These are phyloP conservation scores for Lasiurus borealis DNA, from an alignment of 2,113 vertebrate genomes.

Conservation along the genomic window DNA sequence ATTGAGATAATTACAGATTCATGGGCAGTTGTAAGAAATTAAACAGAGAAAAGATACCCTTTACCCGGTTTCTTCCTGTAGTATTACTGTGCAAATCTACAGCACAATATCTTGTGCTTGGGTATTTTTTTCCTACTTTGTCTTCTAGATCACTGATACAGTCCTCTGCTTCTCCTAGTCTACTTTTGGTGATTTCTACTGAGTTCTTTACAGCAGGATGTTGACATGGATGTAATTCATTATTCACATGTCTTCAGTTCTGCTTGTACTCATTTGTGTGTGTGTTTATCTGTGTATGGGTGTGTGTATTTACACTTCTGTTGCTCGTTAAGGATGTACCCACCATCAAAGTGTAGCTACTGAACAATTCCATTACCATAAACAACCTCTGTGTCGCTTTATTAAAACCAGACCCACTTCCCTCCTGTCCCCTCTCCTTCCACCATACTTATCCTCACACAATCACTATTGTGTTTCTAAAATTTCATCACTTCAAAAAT, in stretches of 20 bases:
- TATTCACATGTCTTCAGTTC: conserved; percentile 7
- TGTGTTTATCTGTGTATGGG: background rate
- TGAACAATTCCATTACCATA: background rate
- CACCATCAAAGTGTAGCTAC: background rate
- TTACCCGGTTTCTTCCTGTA: background rate
- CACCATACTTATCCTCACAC: background rate
- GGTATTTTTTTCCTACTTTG: too few relatives aligned
- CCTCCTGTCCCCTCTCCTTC: background rate
- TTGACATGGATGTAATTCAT: background rate
- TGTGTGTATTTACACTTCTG: background rate
- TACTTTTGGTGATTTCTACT: too few relatives aligned
- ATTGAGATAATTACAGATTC: conserved; percentile 65
- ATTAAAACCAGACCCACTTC: background rate
- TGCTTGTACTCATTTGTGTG: background rate
- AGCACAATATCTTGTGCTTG: background rate
- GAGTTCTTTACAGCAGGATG: too few relatives aligned
- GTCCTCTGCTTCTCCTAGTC: too few relatives aligned
- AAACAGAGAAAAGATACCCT: conserved; percentile 6
- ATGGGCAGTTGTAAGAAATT: background rate
- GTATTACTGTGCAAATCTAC: conserved; percentile 18
- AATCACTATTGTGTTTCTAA: background rate
- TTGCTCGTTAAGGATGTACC: background rate
- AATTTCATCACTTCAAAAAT: background rate
- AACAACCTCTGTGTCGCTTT: background rate
- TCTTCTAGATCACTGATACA: too few relatives aligned